Conservation (phyloP, 1,140 invertebrate genomes). For the Platyura marginata region DNA sequence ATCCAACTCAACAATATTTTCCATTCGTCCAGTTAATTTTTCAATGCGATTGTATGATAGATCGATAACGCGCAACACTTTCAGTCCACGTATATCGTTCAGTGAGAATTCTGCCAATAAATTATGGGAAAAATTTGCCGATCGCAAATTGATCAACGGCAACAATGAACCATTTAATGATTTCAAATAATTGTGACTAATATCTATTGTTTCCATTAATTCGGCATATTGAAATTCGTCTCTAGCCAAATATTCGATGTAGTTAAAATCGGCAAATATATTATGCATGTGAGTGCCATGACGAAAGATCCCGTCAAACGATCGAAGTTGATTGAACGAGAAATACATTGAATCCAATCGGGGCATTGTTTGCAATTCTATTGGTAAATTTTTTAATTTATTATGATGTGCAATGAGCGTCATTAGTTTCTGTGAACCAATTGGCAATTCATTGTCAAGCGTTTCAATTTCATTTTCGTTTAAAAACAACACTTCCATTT, state of each 20-base stretch:
- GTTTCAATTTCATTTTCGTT: slow-evolving; percentile 52
- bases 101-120: slow-evolving; percentile 55
- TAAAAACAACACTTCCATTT: slow-evolving; percentile 56
- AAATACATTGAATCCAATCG: slow-evolving; percentile 46
- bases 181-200: slow-evolving; percentile 48
- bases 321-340: slow-evolving; percentile 45
- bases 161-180: slow-evolving; percentile 54
- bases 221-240: slow-evolving; percentile 53
- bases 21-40: slow-evolving; percentile 40
- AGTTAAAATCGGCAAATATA: slow-evolving; percentile 48
- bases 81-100: slow-evolving; percentile 50
- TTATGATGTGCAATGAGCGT: slow-evolving; percentile 55
- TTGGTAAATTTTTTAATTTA: slow-evolving; percentile 42
- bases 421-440: slow-evolving; percentile 36
- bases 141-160: slow-evolving; percentile 40
- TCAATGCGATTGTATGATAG: slow-evolving; percentile 55
- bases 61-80: slow-evolving; percentile 43
- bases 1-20: slow-evolving; percentile 55
- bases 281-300: slow-evolving; percentile 41
- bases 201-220: slow-evolving; percentile 39
- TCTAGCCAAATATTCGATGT: slow-evolving; percentile 45
- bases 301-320: slow-evolving; percentile 45
- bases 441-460: slow-evolving; percentile 53
- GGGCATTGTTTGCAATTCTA: slow-evolving; percentile 42
- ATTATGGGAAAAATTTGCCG: slow-evolving; percentile 56